phyloP scores from a whole-genome alignment of 1,140 invertebrate genomes.

The Nasonia longicornis region DNA sequence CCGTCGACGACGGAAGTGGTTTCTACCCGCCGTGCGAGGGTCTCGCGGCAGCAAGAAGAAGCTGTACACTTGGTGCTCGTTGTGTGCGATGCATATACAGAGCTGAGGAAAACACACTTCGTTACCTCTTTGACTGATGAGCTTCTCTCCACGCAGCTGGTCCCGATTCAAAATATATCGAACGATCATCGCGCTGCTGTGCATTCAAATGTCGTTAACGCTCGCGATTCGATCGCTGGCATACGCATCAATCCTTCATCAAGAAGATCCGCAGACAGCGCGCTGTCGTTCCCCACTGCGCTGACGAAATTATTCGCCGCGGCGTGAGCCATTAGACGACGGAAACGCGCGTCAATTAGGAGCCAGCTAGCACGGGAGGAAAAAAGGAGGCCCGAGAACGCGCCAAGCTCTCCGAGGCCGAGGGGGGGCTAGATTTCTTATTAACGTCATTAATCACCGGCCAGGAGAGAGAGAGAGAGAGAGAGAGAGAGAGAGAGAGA shows the following conservation, averaged over 20 bases:
- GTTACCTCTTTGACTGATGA: constrained; percentile 32
- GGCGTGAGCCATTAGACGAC: constrained; percentile 33
- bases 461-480: background rate
- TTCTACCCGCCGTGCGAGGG: constrained; percentile 12
- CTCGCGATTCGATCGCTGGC: background rate
- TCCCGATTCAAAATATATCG: background rate
- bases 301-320: constrained; percentile 30
- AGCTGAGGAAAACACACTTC: constrained; percentile 26
- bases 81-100: background rate
- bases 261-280: background rate
- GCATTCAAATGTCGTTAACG: background rate
- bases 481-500: no score
- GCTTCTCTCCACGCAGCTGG: background rate
- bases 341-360: constrained; percentile 44
- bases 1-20: constrained; percentile 21
- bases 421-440: constrained; percentile 46
- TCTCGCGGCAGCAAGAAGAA: background rate
- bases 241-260: constrained; percentile 10
- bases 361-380: background rate
- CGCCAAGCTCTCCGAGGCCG: background rate
- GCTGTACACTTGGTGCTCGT: background rate
- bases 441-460: constrained; percentile 59
- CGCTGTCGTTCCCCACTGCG: background rate
- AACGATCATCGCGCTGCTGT: background rate
- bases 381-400: background rate